Base-by-base conservation (phyloP, 2,797 vertebrate species). In the Prunella strophiata region DNA sequence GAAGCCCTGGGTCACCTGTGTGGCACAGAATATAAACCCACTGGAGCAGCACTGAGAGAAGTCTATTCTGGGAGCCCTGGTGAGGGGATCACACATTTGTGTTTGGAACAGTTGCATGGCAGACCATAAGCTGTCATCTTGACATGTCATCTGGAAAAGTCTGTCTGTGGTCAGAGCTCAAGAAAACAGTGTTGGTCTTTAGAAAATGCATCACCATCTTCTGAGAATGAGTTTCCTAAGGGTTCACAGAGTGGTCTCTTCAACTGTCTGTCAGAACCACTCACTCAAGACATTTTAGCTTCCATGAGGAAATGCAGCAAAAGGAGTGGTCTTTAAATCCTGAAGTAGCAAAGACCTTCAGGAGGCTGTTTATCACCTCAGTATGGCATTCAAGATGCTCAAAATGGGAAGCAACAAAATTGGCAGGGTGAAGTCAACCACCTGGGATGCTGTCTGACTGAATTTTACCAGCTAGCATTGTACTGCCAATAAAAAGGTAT, bases 381-480 rank as follows among this genome's bases (percentile, higher is more conserved):
- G 40, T 3, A 3, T 1, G 0, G 38, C 45, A 58, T 38, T 78
- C 63, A 17, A 51, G 54, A 57, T 45, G 58, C 40, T 88, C n/a
- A 40, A 26, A 79, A 17, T 48, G 38, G 70, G 82, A 88, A 87
- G 80, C 59, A 67, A 66, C 40, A 70, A 40, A 92, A 91, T 65
- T 32, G 47, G 52, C 66, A 87, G 50, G 17, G 27, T 22, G 42
- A 83, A 81, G 42, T 34, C 70, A 93, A 50, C 34, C 55, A 84
- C 51, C 34, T 59, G 77, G 78, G 70, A 73, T 59, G 54, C 43
- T 62, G 32, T 30, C 27, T 43, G 71, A 59, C 55, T 79, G 61
- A 70, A 76, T 82, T 95, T 71, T 54, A 91, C 82, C n/a, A 82
- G 67, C 62, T n/a, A 73, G 29, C 32, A 48, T 40, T 86, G 55